Evolutionary conservation across 2,888 invertebrate species (phyloP), one percentile per base, ranked within the genome.

Genomic region (Anoplius nigerrimus): DNA sequence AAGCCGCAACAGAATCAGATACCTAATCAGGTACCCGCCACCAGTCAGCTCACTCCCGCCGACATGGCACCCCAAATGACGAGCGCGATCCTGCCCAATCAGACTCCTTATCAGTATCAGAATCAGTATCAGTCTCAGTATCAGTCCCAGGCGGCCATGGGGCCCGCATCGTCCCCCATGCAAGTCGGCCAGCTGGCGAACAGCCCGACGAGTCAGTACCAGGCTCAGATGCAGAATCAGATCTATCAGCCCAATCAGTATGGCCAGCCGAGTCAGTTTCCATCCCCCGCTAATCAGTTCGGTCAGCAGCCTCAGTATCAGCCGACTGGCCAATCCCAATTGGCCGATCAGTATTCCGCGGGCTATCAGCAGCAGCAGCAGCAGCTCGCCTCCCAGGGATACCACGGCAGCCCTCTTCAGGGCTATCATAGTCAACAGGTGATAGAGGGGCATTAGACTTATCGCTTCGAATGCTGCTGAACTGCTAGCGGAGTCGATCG

Each of bases 11-110:
- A 91, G 24, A 70, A 70, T 15, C 58, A 58, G 24, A 46, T 58
- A 18, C 87, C 89, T n/a, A 89, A 89, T 74, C 89, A 89, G 67
- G 88, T 88, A 80, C 89, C 90, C 82, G 90, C 90, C 84, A 88
- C 90, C 21, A 43, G 21, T 58, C 58, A 82, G 90, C 89, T 78
- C 90, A 90, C 85, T 34, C 34, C 34, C 34, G 34, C 34, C 11
- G 34, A 34, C 34, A 34, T 34, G 34, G 61, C 79, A 27, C 79
- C 76, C 11, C 75, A 69, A 46, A 64, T 73, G 42, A 52, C 78
- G 34, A 76, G 70, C 34, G 59, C 59, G 46, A 54, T 18, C 56
- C 45, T 76, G 56, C 52, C 48, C 34, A 75, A 74, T 22, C 84
- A 80, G 48, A 81, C 73, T 66, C 68, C 75, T 13, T 79, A 79